A percentile compares a stretch with the other conserved stretches of the same genome.
phyloP scores from a whole-genome alignment of 2,888 invertebrate species.

The Oxytorus armatus region DNA sequence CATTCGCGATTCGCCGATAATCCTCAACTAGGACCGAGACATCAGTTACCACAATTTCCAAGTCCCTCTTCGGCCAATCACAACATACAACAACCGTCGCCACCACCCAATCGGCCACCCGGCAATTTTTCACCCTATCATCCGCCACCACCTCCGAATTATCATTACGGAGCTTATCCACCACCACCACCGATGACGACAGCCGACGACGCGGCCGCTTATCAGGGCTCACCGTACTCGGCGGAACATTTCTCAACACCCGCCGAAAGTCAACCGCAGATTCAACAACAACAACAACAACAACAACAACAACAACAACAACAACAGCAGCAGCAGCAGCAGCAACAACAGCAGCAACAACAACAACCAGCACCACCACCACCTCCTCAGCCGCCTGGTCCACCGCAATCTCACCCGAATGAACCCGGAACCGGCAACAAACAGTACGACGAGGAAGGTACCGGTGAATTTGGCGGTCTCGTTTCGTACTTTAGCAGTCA shows the following conservation, averaged over 20 bases:
- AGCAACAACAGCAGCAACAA: slow-evolving; percentile 59
- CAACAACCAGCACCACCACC: slow-evolving; percentile 71
- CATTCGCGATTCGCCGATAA: slow-evolving; percentile 79
- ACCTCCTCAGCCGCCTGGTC: slow-evolving; percentile 61
- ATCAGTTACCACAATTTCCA: slow-evolving; percentile 80
- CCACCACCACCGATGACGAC: slow-evolving; percentile 83
- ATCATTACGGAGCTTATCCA: slow-evolving; percentile 85
- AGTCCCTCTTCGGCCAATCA: slow-evolving; percentile 78
- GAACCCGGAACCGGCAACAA: slow-evolving; percentile 80
- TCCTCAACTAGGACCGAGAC: slow-evolving; percentile 72
- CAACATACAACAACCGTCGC: slow-evolving; percentile 81
- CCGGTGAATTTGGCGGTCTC: slow-evolving; percentile 94
- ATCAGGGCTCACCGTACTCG: slow-evolving; percentile 83
- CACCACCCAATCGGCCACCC: slow-evolving; percentile 80
- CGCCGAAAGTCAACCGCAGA: slow-evolving; percentile 73
- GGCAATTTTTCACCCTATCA: slow-evolving; percentile 84
- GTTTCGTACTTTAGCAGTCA: slow-evolving; percentile 97
- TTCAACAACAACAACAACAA: too few species aligned
- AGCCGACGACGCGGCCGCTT: slow-evolving; percentile 83
- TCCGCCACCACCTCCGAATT: slow-evolving; percentile 85
- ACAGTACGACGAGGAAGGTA: slow-evolving; percentile 86
- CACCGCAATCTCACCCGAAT: slow-evolving; percentile 56
- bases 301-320: slow-evolving; percentile 71
- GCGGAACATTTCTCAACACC: slow-evolving; percentile 72
- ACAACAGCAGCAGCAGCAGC: slow-evolving; percentile 66